phyloP scores from a whole-genome alignment of 2,797 vertebrate species.

The Synanceia verrucosa region DNA sequence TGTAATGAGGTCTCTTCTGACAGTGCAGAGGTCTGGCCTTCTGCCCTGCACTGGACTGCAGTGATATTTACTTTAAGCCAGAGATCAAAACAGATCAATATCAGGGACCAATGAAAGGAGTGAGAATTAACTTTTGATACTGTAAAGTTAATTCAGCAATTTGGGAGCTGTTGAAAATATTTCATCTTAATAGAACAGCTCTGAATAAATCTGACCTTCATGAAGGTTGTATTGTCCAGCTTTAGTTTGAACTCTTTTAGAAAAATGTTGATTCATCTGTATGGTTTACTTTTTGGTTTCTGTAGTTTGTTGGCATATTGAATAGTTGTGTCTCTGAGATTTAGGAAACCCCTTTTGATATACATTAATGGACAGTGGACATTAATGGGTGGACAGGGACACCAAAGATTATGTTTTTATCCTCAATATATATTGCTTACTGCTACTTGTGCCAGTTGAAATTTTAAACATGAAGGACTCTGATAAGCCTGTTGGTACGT shows the following conservation, averaged over 20 bases:
- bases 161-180: neutral
- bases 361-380: too few species aligned
- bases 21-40: constrained; percentile 1
- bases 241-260: neutral
- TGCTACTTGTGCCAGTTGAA: too few species aligned
- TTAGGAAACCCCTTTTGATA: neutral
- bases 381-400: neutral
- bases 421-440: too few species aligned
- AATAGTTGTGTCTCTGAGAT: neutral
- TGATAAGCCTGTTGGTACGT: too few species aligned
- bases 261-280: neutral
- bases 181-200: neutral
- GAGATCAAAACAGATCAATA: constrained; percentile 29
- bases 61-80: constrained; percentile 15
- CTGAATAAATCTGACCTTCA: neutral
- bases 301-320: too few species aligned
- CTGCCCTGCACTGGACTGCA: neutral
- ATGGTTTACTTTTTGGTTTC: neutral
- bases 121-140: neutral
- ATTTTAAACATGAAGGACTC: too few species aligned
- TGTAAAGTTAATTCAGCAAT: neutral
- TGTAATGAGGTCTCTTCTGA: constrained; percentile 25
- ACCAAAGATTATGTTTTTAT: neutral
- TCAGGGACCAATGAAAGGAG: constrained; percentile 2
- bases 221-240: neutral